These are phyloP conservation scores for Anagrus nilaparvatae DNA, from an alignment of 1,140 invertebrate genomes.

Conservation along the genomic window DNA sequence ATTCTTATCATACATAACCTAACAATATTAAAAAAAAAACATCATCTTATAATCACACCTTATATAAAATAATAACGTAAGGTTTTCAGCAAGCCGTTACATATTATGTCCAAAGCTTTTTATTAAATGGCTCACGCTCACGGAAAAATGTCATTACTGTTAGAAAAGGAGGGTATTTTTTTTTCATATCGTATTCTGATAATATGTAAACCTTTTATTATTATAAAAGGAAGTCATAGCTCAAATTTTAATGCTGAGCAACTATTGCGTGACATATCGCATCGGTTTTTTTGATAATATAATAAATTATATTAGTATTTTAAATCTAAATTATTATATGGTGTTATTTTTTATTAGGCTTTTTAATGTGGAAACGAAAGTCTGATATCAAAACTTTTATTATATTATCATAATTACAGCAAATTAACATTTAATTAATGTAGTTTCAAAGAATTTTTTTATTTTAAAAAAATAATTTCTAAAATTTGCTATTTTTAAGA, in stretches of 20 bases:
- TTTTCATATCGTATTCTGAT: too few species aligned
- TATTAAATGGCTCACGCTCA: slow-evolving; percentile 6
- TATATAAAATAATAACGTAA: too few species aligned
- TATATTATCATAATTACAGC: not conserved
- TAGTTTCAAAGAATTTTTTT: too few species aligned
- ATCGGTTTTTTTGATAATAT: slow-evolving; percentile 2
- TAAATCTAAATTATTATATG: not conserved
- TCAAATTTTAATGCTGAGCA: slow-evolving; percentile 3
- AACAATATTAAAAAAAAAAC: too few species aligned
- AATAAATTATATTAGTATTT: slow-evolving; percentile 7
- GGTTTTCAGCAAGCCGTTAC: slow-evolving; percentile 8
- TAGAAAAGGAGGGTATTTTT: too few species aligned
- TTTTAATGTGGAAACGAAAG: slow-evolving; percentile 1
- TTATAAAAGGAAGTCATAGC: slow-evolving; percentile 11
- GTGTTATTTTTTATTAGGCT: not conserved
- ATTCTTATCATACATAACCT: too few species aligned
- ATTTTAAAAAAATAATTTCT: too few species aligned
- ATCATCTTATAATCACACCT: slow-evolving; percentile 6
- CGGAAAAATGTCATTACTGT: slow-evolving; percentile 15
- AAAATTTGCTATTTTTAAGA: too few species aligned
- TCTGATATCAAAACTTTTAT: not conserved
- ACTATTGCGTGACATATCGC: slow-evolving; percentile 2
- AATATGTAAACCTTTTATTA: too few species aligned
- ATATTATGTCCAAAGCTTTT: not conserved
- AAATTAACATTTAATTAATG: not conserved